Base-by-base conservation (phyloP, 2,113 vertebrate species). In the Eidolon helvum region DNA sequence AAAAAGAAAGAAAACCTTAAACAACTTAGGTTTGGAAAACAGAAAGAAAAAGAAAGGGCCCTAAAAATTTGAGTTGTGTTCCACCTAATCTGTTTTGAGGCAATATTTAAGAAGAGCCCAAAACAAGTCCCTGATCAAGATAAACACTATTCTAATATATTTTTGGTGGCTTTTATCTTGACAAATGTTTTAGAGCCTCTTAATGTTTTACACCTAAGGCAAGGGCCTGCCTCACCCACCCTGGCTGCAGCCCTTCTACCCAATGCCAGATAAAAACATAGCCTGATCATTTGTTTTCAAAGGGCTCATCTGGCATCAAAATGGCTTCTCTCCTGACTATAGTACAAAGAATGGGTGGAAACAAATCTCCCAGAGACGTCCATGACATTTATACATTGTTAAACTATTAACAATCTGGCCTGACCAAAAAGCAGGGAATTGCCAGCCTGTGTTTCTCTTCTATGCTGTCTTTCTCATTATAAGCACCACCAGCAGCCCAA, bases 131-230 rank as follows among this genome's bases (percentile, higher is more conserved):
- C 40, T 72, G 63, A 33, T 88, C 35, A 35, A n/a, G 22, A 59
- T 57, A 72, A 95, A 90, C 43, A 30, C 6, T 69, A 72, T 89
- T 66, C 26, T 22, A 80, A 74, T 61, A 59, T 40, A 68, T 72
- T 65, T 85, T 43, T 8, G 63, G 63, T 69, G 3, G 0, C 35
- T 72, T 88, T 82, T 72, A 43, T 65, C 33, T 40, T 78, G 48
- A 65, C 12, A 26, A 43, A 43, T 6, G 3, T 50, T 55, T 48
- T 18, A 30, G 55, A 88, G 53, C 3, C 48, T 65, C 33, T 19
- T 59, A 66, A 79, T 45, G n/a, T 72, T 61, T 66, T 45, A 10
- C 43, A 33, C 1, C 24, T 35, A 65, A 80, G 22, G 33, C 10
- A 35, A 59, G 19, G 18, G 5, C 33, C 28, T 83, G 30, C 59